Evolutionary conservation across 2,797 vertebrate species (phyloP).

Genomic region (Sebastes kiyomatsui): DNA sequence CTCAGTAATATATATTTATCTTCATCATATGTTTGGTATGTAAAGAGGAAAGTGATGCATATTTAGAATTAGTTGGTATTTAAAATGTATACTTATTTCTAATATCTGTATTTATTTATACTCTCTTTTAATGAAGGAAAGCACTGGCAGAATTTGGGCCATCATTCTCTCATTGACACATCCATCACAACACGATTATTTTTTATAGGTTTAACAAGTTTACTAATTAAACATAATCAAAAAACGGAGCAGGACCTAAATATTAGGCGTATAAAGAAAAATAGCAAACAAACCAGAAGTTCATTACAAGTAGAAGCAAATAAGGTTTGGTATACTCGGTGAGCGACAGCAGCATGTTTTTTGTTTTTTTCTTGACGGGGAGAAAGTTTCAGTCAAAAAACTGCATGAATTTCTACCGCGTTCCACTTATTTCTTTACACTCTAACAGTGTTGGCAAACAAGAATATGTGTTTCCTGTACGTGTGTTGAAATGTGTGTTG

Average conservation of each 20-base stretch:
- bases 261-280: neutral
- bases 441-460: slow-evolving; percentile 9
- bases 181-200: neutral
- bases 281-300: neutral
- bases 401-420: neutral
- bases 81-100: neutral
- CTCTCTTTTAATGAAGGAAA: neutral
- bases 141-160: neutral
- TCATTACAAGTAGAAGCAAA: neutral
- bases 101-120: neutral
- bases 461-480: neutral
- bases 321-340: neutral
- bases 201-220: neutral
- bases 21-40: neutral
- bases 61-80: neutral
- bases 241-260: neutral
- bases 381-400: neutral
- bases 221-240: neutral
- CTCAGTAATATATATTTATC: neutral
- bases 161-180: neutral
- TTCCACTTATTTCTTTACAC: neutral
- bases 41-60: neutral
- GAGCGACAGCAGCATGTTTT: neutral
- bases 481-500: slow-evolving; percentile 29
- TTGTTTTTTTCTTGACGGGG: neutral